Percentiles rank a stretch among this genome's conserved stretches.
phyloP scores from a whole-genome alignment of 2,888 invertebrate species.

The Yponomeuta cagnagella region DNA sequence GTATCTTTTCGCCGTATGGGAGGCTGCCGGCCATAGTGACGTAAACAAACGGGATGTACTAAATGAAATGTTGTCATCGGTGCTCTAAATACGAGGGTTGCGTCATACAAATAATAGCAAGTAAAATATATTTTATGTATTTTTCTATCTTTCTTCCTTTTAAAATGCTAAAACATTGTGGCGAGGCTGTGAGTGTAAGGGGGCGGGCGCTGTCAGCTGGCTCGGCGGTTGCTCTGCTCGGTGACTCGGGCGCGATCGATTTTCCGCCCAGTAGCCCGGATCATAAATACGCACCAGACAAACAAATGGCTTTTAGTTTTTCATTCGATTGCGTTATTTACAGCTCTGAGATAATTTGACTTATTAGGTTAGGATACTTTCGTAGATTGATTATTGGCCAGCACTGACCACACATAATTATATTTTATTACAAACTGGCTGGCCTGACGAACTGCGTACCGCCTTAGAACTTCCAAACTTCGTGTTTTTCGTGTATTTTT shows the following conservation, averaged over 20 bases:
- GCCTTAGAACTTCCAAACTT: too few relatives aligned
- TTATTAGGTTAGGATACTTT: not conserved
- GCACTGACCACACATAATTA: not conserved
- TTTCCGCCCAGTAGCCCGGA: conserved; percentile 9
- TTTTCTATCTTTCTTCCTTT: too few relatives aligned
- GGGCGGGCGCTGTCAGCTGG: conserved; percentile 5
- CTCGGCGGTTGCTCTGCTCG: not conserved
- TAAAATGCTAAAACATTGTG: not conserved
- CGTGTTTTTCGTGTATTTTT: too few relatives aligned
- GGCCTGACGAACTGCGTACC: too few relatives aligned
- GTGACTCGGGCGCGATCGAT: not conserved
- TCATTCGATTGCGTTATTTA: not conserved
- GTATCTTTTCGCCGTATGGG: not conserved
- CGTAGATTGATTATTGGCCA: not conserved
- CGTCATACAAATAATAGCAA: not conserved
- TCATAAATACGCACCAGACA: not conserved
- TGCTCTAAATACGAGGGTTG: conserved; percentile 3
- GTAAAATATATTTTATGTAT: not conserved
- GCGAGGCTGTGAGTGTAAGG: not conserved
- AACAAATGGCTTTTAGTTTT: conserved; percentile 7
- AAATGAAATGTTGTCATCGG: not conserved
- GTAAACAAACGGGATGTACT: not conserved
- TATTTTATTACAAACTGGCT: too few relatives aligned
- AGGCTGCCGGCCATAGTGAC: not conserved
- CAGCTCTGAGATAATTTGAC: not conserved